Evolutionary conservation across 1,140 invertebrate species (phyloP), one percentile per base, ranked within the genome.

Genomic region (Calliopsis andreniformis): DNA sequence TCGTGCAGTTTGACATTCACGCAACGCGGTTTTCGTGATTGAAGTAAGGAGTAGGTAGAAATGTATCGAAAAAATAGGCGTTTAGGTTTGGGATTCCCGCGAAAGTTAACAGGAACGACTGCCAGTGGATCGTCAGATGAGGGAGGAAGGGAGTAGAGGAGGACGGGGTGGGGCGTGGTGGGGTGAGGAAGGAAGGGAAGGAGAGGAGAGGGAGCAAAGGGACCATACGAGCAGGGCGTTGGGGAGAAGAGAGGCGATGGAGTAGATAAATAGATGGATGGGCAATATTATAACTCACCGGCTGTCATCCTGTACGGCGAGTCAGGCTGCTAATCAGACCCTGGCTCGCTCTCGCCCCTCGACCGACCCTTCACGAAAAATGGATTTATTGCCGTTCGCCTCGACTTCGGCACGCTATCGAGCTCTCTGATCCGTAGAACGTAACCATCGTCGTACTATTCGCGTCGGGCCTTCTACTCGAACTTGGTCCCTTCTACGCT

Each of bases 321-420:
- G 90, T 91, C 89, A 90, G 89, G 90, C 90, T 91, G 90, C 90
- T 91, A 91, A 91, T 91, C 89, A 91, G 90, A 91, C 89, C 90
- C 89, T 89, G 90, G 85, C 88, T 86, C 87, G 82, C 86, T 87
- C 86, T 84, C 83, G 62, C 84, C 81, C 84, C 70, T 87, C 84
- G 84, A 87, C 86, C 84, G 84, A 89, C 91, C 91, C 90, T 92
- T 91, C 89, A 91, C 90, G 90, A 92, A 92, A 92, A 92, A 92
- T 92, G 91, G 91, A 92, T 92, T 92, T 92, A 92, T 92, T 91
- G 91, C 91, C 88, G 89, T 90, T 88, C 89, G 89, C 91, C 90
- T 91, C 90, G 90, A 92, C 91, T 92, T 92, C 90, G 90, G 91
- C 91, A 92, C 91, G 91, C 91, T 92, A 92, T 92, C 91, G 89